Evolutionary conservation across 2,797 vertebrate genomes (phyloP).

Genomic region (Dryobates pubescens): DNA sequence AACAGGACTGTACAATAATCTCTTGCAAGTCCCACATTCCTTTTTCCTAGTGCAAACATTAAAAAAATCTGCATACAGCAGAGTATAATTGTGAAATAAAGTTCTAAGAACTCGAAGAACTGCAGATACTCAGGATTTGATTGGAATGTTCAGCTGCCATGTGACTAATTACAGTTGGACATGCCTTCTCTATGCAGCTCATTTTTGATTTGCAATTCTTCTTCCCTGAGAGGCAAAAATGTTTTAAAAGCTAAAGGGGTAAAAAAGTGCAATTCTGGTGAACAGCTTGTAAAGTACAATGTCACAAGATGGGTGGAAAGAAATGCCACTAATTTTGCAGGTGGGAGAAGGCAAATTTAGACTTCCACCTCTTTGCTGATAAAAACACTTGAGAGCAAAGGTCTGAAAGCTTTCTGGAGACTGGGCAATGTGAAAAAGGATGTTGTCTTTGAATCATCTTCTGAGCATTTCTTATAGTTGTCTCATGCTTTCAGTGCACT

Average conservation of each 20-base stretch:
- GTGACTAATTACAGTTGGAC: not conserved
- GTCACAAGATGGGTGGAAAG: not conserved
- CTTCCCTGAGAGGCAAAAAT: not conserved
- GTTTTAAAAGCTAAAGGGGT: not conserved
- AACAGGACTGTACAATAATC: conserved; percentile 47
- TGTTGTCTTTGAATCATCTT: not conserved
- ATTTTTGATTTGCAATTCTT: not conserved
- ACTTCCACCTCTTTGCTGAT: not conserved
- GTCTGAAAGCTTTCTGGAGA: not conserved
- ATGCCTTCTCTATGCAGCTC: not conserved
- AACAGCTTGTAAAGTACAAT: not conserved
- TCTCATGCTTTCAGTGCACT: not conserved
- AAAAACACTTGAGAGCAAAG: rapidly evolving
- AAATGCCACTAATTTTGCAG: not conserved
- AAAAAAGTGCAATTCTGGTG: not conserved
- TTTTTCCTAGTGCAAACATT: conserved; percentile 42
- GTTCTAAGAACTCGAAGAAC: conserved; percentile 32
- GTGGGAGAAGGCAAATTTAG: not conserved
- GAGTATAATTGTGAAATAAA: conserved; percentile 47
- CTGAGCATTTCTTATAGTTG: not conserved
- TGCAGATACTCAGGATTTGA: not conserved
- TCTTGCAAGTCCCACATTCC: conserved; percentile 51
- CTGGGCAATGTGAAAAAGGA: not conserved
- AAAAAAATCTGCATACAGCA: conserved; percentile 5
- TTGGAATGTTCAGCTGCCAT: not conserved